phyloP scores from a whole-genome alignment of 2,113 vertebrate species.

The Lonchura striata region DNA sequence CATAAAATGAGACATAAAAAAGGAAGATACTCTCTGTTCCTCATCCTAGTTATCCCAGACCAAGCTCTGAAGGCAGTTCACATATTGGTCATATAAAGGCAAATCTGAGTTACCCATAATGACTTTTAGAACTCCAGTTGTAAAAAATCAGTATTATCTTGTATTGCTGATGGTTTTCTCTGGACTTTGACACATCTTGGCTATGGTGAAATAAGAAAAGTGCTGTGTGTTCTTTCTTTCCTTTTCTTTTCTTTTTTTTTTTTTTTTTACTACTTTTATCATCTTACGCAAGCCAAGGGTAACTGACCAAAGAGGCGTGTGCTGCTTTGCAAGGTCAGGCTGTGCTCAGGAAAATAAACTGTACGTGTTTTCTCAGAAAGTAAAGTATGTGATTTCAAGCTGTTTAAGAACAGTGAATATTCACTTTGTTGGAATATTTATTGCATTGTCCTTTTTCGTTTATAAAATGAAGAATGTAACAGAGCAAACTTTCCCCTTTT shows the following conservation, averaged over 20 bases:
- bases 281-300: slow-evolving; percentile 36
- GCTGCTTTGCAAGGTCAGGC: slow-evolving; percentile 56
- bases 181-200: slow-evolving; percentile 7
- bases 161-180: slow-evolving; percentile 13
- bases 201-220: slow-evolving; percentile 11
- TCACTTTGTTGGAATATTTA: slow-evolving; percentile 28
- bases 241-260: not conserved
- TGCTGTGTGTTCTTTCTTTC: not conserved
- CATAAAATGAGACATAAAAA: not conserved
- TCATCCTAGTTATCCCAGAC: not conserved
- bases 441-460: slow-evolving; percentile 17
- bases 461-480: not conserved
- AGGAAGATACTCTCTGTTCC: not conserved
- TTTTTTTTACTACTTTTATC: not conserved
- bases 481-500: not conserved
- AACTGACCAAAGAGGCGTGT: slow-evolving; percentile 58
- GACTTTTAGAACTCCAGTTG: not conserved
- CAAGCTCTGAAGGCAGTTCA: not conserved
- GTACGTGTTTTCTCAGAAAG: slow-evolving; percentile 57
- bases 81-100: not conserved
- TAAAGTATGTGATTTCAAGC: slow-evolving; percentile 56
- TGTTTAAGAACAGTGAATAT: slow-evolving; percentile 52
- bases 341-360: slow-evolving; percentile 67
- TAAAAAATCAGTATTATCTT: not conserved
- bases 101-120: not conserved